Base-by-base conservation (phyloP, 2,797 vertebrate species). In the Pantherophis alleghaniensis region DNA sequence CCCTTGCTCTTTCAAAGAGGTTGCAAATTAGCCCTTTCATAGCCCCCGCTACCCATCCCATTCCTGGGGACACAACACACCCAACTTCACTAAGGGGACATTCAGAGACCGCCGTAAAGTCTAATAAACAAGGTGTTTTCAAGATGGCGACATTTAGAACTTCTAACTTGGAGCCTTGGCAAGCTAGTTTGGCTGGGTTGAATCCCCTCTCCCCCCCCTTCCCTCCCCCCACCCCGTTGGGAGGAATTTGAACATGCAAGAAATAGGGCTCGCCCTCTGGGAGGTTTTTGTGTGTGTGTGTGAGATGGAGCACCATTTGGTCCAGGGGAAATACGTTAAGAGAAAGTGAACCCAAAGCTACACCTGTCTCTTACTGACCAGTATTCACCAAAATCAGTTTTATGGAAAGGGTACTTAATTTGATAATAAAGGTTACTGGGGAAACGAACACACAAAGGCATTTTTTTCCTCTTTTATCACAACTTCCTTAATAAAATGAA, bases 1-100 rank as follows among this genome's bases (percentile, higher is more conserved):
- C 95, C 93, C 90, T 42, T 42, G 42, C 42, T 42, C 42, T 94
- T 56, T 53, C 95, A 94, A 94, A 92, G 88, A 94, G 94, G 94
- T 94, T 95, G 94, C 94, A 94, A 94, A 93, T 42, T 42, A 42
- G 22, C n/a, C n/a, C 9, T 47, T 47, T 2, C 47, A 83, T 24
- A 47, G 37, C 42, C 79, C 37, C 74, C 37, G 7, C 47, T 12
- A 5, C 20, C 79, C 37, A 24, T 11, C 74, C 37, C 9, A 11
- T 10, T 42, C 3, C 18, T 11, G 37, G 37, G 74, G 37, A 22
- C 37, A 42, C 18, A 37, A 11, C 18, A 42, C 18, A 1, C 37
- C 18, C 18, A 83, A 2, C 37, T 22, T 11, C 37, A 47, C 20
- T 22, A 79, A 20, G 3, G 32, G 69, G 69, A 11, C 92, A 26